Percentiles rank a stretch among this genome's conserved stretches.
phyloP scores from a whole-genome alignment of 2,888 invertebrate genomes.

The Drosophila bunnanda region DNA sequence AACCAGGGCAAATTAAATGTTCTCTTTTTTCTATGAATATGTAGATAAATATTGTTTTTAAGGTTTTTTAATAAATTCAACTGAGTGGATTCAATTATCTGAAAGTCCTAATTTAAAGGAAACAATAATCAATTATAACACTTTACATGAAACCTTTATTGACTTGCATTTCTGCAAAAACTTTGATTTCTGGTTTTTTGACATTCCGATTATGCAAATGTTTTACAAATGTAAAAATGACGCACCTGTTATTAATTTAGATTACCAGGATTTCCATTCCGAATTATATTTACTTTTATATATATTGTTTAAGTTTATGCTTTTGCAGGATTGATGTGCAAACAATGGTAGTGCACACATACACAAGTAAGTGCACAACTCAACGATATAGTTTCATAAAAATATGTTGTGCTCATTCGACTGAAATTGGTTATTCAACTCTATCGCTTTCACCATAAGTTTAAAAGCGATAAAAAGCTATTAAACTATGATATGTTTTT shows the following conservation, averaged over 20 bases:
- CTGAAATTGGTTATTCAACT: conserved; percentile 1
- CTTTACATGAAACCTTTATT: not conserved
- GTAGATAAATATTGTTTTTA: not conserved
- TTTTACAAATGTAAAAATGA: not conserved
- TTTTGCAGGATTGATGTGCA: not conserved
- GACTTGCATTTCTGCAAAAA: not conserved
- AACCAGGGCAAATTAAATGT: not conserved
- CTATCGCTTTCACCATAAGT: not conserved
- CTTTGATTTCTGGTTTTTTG: not conserved
- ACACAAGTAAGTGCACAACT: not conserved
- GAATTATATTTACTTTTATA: not conserved
- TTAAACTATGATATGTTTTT: not conserved
- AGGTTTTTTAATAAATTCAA: not conserved
- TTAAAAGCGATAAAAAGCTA: not conserved
- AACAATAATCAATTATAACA: not conserved
- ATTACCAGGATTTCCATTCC: not conserved
- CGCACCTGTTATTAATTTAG: not conserved
- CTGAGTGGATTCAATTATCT: rapidly evolving
- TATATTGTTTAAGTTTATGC: not conserved
- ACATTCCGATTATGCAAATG: not conserved
- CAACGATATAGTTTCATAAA: not conserved
- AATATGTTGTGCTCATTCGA: not conserved
- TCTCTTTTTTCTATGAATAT: too few relatives aligned
- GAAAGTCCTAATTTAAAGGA: not conserved
- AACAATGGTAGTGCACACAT: not conserved